Evolutionary conservation across 2,888 invertebrate genomes (phyloP), one percentile per base, ranked within the genome.

Genomic region (Lypha dubia): DNA sequence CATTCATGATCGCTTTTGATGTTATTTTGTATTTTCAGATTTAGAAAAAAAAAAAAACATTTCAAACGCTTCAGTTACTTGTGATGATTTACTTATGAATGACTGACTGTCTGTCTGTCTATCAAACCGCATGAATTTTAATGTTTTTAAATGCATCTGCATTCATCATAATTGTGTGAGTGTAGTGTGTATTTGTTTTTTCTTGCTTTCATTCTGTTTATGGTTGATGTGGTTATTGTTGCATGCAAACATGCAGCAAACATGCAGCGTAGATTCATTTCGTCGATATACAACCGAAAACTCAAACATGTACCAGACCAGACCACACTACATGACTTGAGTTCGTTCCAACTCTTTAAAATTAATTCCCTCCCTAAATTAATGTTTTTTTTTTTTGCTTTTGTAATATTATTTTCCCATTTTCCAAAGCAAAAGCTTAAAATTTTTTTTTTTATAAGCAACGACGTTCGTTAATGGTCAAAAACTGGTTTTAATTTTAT

Each of bases 61-160:
- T 83, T 83, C 46, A 63, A 83, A 75, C 79, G 70, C 79, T 79
- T 83, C 70, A 83, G 83, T 83, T 83, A 63, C 63, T 80, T 70
- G 38, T 75, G 56, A 63, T 75, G 51, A 74, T 71, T 60, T 35
- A 65, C 60, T 79, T 79, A 49, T 53, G 44, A 44, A 38, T 70
- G 75, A 35, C 77, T 62, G 60, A 53, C 51, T 75, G 62, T 70
- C 81, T 75, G 62, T 70, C 51, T 75, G 62, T 70, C 81, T 75
- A 68, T 70, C 81, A 81, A 70, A 63, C 75, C 70, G 53, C 68
- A 63, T 70, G 56, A 68, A 75, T 79, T 79, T 79, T 35, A 79
- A 65, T 79, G 38, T 60, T 38, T 60, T 68, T 58, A n/a, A 77
- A 38, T 77, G 58, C 60, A 70, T 77, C 68, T 53, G 68, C 51